Base-by-base conservation (phyloP, 2,113 vertebrate genomes). In the Mesocricetus auratus region DNA sequence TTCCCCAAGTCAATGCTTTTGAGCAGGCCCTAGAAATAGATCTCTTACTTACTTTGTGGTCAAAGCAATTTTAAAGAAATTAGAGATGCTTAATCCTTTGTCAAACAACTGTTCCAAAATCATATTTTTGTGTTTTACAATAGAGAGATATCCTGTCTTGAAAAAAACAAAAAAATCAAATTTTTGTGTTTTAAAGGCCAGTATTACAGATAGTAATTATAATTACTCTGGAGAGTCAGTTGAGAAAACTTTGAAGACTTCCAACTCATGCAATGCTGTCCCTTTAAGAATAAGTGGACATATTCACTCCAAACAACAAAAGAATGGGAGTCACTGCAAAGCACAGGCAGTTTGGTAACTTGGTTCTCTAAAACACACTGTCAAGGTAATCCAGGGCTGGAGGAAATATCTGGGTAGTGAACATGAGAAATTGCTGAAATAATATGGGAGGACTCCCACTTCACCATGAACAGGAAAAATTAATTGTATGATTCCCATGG, bases 11-110 rank as follows among this genome's bases (percentile, higher is more conserved):
- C 56, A 50, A 93, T 0, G 0, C 26, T 71, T 94, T 58, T 47
- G 81, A 97, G 53, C 19, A 36, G 6, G 42, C 83, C 91, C n/a
- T 79, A 73, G 19, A 62, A 89, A 94, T 78, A 89, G 47, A 82
- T 64, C 29, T 45, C 8, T 47, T 47, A 47, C 82, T 42, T 33
- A 26, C 93, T 90, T 79, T 64, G 86, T 79, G 64, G 77, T 47
- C 58, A 96, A 96, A 93, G 74, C 71, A 94, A 91, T 11, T 82
- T n/a, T 90, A 96, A 79, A 69, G 24, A 96, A 96, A 91, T 89
- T 56, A 96, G 83, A 98, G 95, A 96, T 92, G 69, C 3, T 89
- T 94, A 97, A 19, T 29, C 26, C 90, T 97, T 82, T 92, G 81
- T 87, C 73, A 77, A 95, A 77, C 94, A 71, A 96, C 74, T 91